phyloP scores from a whole-genome alignment of 2,888 invertebrate genomes.

The Perizoma flavofasciatum region DNA sequence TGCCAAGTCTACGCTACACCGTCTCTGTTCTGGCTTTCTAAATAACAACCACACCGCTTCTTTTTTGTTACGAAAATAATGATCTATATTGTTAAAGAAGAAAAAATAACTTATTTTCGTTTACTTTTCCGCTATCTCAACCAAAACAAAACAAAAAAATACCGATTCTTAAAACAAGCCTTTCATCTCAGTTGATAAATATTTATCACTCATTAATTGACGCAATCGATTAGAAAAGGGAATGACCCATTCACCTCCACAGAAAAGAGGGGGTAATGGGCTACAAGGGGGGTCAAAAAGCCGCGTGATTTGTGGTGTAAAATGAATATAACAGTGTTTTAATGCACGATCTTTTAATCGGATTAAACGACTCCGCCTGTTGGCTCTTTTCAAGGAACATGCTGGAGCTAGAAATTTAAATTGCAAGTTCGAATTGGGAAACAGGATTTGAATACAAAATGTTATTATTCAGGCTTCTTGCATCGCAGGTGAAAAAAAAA shows the following conservation, averaged over 20 bases:
- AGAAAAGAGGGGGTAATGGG: too few species aligned
- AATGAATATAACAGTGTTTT: constrained; percentile 46
- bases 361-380: constrained; percentile 41
- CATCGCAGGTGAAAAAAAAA: too few species aligned
- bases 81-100: too few species aligned
- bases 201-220: constrained; percentile 54
- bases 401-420: background rate
- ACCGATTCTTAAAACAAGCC: constrained; percentile 12
- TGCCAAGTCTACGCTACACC: too few species aligned
- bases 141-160: constrained; percentile 10
- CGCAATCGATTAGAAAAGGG: constrained; percentile 31
- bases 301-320: constrained; percentile 41
- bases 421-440: background rate
- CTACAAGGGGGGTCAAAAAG: constrained; percentile 16
- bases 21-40: too few species aligned
- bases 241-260: background rate
- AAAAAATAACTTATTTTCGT: background rate
- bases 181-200: constrained; percentile 46
- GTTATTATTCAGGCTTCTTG: too few species aligned
- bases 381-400: constrained; percentile 14
- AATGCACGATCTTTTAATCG: constrained; percentile 41
- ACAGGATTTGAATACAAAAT: too few species aligned
- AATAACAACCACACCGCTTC: too few species aligned
- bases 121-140: background rate
- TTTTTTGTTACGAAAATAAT: too few species aligned